Evolutionary conservation across 2,888 invertebrate species (phyloP).

Genomic region (Gymnoscelis rufifasciata): DNA sequence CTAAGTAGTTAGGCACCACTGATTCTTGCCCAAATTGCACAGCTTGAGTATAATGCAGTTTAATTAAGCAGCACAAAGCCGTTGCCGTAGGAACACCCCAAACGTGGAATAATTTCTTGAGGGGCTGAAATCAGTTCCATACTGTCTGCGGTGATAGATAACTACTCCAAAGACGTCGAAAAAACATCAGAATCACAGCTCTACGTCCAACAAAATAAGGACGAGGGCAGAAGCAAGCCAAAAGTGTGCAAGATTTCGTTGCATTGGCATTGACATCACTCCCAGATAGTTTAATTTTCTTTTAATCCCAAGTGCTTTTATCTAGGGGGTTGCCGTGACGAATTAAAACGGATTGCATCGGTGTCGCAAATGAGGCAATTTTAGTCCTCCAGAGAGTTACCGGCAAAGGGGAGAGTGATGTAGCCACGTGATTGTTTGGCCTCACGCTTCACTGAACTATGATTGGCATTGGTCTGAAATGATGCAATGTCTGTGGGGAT

Average conservation of each 20-base stretch:
- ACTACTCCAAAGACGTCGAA: conserved; percentile 2
- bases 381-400: conserved; percentile 64
- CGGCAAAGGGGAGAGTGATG: conserved; percentile 41
- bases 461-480: conserved; percentile 38
- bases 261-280: conserved; percentile 65
- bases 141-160: conserved; percentile 46
- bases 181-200: conserved; percentile 25
- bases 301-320: conserved; percentile 75
- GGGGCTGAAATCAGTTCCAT: conserved; percentile 59
- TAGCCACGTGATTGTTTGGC: conserved; percentile 50
- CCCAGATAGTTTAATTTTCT: conserved; percentile 74
- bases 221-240: conserved; percentile 1
- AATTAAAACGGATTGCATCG: conserved; percentile 75
- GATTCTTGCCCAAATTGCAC: conserved; percentile 44
- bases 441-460: conserved; percentile 43
- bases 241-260: conserved; percentile 30
- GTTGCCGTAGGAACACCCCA: conserved; percentile 73
- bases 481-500: conserved; percentile 19
- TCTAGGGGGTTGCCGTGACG: conserved; percentile 71
- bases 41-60: conserved; percentile 64
- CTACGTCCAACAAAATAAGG: conserved; percentile 31
- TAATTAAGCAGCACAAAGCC: conserved; percentile 73
- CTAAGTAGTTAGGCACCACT: conserved; percentile 13
- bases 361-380: conserved; percentile 76
- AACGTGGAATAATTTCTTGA: conserved; percentile 69